A percentile compares a stretch with the other conserved stretches of the same genome.
Conservation (phyloP, 1,140 invertebrate genomes). For the Drosophila yakuba region DNA sequence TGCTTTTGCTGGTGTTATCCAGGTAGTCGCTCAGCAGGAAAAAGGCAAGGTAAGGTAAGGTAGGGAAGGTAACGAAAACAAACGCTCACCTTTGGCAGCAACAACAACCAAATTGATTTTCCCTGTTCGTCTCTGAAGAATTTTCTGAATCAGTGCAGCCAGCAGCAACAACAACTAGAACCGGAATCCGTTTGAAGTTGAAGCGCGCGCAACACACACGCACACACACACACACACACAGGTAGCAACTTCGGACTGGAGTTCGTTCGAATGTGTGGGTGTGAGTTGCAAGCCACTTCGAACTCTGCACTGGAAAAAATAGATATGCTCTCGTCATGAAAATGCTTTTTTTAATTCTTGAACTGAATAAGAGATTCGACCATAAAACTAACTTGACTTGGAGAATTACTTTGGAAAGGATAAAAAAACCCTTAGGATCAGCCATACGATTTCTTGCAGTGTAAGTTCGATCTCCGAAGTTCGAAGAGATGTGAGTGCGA, state of each 20-base stretch:
- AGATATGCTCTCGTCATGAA: too few relatives aligned
- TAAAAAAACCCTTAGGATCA: too few relatives aligned
- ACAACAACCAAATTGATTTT: constrained; percentile 81
- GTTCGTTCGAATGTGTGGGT: constrained; percentile 24
- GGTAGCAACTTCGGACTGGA: constrained; percentile 1
- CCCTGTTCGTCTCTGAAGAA: constrained; percentile 55
- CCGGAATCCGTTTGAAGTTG: constrained; percentile 78
- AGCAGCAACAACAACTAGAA: constrained; percentile 44
- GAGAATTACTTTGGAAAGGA: too few relatives aligned
- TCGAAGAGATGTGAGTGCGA: constrained; percentile 17
- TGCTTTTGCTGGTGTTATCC: constrained; percentile 4
- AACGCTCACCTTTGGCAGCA: constrained; percentile 49
- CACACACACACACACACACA: constrained; percentile 7
- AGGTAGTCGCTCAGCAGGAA: constrained; percentile 51
- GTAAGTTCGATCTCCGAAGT: constrained; percentile 14
- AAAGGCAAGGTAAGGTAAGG: constrained; percentile 22
- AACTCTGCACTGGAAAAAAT: constrained; percentile 6
- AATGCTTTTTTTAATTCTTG: background rate
- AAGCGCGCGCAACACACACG: constrained; percentile 42
- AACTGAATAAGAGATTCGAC: too few relatives aligned
- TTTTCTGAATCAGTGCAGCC: constrained; percentile 70
- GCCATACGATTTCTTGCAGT: background rate
- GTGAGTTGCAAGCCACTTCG: constrained; percentile 29
- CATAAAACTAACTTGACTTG: too few relatives aligned
- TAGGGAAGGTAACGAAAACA: constrained; percentile 48